These are phyloP conservation scores for Rhadinocentrus ornatus DNA, from an alignment of 2,797 vertebrate species.

Conservation along the genomic window DNA sequence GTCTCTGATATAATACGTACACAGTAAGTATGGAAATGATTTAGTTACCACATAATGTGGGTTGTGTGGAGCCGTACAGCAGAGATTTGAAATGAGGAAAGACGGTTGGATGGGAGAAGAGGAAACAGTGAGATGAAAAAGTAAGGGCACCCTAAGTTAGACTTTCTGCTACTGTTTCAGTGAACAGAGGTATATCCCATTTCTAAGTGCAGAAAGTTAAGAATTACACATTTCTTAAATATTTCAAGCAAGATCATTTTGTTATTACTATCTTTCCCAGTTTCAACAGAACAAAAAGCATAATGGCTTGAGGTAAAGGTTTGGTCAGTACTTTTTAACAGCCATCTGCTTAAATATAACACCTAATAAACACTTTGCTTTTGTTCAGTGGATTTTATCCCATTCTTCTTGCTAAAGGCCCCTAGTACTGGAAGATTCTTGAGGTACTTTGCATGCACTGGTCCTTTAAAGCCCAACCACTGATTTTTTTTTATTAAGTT, in stretches of 20 bases:
- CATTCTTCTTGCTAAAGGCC: neutral
- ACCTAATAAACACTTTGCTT: neutral
- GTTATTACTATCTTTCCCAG: neutral
- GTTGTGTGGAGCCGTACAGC: constrained; percentile 18
- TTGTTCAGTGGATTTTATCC: too few species aligned
- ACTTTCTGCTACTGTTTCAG: too few species aligned
- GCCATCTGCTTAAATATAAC: neutral
- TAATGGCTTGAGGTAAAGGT: neutral
- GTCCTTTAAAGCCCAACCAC: neutral
- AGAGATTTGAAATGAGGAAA: constrained; percentile 10
- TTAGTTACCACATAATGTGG: constrained; percentile 35
- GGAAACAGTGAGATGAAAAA: neutral
- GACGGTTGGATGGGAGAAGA: constrained; percentile 8
- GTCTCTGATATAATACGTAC: constrained; percentile 24
- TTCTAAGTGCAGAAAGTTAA: neutral
- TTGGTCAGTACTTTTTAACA: neutral
- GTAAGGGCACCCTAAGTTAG: too few species aligned
- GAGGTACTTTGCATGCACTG: neutral
- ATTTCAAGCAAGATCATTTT: neutral
- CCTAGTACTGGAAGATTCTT: neutral
- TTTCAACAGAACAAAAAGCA: neutral
- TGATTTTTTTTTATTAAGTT: neutral
- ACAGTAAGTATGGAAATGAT: constrained; percentile 13
- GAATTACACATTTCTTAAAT: neutral
- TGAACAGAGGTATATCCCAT: neutral